Evolutionary conservation across 2,113 vertebrate species (phyloP).

Genomic region (Aythya baeri): DNA sequence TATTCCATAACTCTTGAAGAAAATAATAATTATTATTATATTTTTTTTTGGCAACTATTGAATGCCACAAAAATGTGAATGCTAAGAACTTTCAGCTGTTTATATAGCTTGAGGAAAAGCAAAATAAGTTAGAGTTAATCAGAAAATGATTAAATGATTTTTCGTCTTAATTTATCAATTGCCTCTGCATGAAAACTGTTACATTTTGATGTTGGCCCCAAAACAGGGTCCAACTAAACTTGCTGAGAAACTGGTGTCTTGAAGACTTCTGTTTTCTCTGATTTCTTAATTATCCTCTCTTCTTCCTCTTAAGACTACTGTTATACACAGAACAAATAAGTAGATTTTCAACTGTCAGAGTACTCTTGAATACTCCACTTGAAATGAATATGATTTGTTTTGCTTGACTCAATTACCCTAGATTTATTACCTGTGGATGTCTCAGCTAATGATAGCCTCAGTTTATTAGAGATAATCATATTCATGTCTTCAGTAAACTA

Average conservation of each 20-base stretch:
- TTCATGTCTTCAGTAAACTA: background rate
- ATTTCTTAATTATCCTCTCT: background rate
- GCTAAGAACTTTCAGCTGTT: background rate
- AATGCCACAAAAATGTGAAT: background rate
- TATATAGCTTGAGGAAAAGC: background rate
- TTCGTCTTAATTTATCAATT: background rate
- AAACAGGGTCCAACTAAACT: background rate
- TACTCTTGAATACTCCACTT: background rate
- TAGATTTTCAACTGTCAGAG: background rate
- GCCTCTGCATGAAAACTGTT: background rate
- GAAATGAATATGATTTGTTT: background rate
- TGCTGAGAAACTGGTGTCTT: background rate
- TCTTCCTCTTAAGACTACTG: background rate
- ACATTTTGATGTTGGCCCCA: background rate
- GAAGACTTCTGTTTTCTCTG: background rate
- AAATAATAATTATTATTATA: background rate
- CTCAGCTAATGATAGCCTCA: background rate
- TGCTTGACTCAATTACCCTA: background rate
- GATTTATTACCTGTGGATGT: background rate
- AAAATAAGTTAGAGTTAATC: background rate
- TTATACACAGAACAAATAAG: background rate
- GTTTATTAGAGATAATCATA: slow-evolving; percentile 20
- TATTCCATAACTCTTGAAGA: background rate
- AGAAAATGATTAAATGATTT: background rate
- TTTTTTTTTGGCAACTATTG: background rate